Evolutionary conservation across 2,888 invertebrate genomes (phyloP).

Genomic region (Rambutsinella grinnellia): DNA sequence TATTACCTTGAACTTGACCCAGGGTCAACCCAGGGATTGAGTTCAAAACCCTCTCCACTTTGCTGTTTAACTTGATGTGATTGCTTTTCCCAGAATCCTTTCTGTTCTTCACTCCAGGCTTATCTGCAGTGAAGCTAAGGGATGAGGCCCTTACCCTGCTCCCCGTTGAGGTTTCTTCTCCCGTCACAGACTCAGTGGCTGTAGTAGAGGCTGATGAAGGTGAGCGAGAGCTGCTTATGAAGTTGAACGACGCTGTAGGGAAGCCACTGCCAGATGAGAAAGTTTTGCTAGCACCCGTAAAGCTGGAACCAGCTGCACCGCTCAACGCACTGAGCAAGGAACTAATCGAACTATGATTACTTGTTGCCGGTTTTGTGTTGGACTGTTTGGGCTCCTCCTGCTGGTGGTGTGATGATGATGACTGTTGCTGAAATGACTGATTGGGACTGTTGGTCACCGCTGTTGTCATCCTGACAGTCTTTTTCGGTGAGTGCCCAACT

Average conservation of each 20-base stretch:
- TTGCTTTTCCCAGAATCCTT: conserved; percentile 20
- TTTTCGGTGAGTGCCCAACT: conserved; percentile 53
- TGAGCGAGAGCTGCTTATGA: conserved; percentile 26
- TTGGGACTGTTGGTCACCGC: conserved; percentile 38
- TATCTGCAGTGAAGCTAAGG: conserved; percentile 6
- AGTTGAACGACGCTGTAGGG: conserved; percentile 21
- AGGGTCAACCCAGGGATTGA: conserved; percentile 59
- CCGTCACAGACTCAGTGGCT: background rate
- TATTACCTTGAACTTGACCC: conserved; percentile 60
- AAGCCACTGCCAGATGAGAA: conserved; percentile 28
- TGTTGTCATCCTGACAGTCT: conserved; percentile 53
- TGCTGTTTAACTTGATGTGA: conserved; percentile 53
- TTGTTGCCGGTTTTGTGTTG: conserved; percentile 44
- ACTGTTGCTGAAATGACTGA: conserved; percentile 11
- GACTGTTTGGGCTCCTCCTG: conserved; percentile 18
- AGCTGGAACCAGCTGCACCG: conserved; percentile 51
- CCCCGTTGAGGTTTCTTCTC: background rate
- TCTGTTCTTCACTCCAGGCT: conserved; percentile 22
- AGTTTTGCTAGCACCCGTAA: conserved; percentile 20
- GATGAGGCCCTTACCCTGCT: conserved; percentile 34
- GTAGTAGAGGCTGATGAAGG: conserved; percentile 8
- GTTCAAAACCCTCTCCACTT: conserved; percentile 59
- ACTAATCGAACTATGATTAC: conserved; percentile 59
- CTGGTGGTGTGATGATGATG: conserved; percentile 7
- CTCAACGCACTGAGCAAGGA: conserved; percentile 54